Evolutionary conservation across 2,797 vertebrate genomes (phyloP), one percentile per base, ranked within the genome.

Genomic region (Kryptolebias ocellatus): DNA sequence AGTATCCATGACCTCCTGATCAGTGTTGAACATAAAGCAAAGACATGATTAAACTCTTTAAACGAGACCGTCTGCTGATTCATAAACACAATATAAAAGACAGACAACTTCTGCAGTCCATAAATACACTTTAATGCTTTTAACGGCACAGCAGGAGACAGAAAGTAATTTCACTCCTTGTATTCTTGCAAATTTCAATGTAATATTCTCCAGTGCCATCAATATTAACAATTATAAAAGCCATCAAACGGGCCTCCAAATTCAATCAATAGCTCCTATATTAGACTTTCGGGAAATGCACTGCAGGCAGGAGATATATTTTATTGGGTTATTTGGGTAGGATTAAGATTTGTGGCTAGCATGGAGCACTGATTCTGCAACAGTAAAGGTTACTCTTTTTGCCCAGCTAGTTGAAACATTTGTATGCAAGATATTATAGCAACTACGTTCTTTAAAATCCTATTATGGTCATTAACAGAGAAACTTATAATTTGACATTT

Each of bases 191-290:
- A 52, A 86, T 86, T 83, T 78, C 79, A 73, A 62, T 74, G 64
- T 67, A 79, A 61, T 77, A 73, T 74, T 87, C 65, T 54, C 58
- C 73, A 1, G 64, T n/a, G 39, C 69, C 65, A 80, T 85, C 83
- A 67, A 81, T 86, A 85, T 78, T 76, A 76, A 73, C 75, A 83
- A 88, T 89, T 84, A 79, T 71, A 77, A 79, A 83, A 74, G 63
- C 70, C 76, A 78, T 84, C 80, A 72, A 64, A 81, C 74, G 68
- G 63, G 75, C 75, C 64, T 74, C 63, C 24, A 76, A 74, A 86
- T 88, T 68, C 46, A 86, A 80, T 89, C 83, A 83, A 83, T 85
- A 81, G 73, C 76, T 73, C 52, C 77, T 70, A 80, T 55, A 61
- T 74, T 74, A 55, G 64, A 74, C 79, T 79, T 78, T 81, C 76